Evolutionary conservation across 2,113 vertebrate genomes (phyloP).

Genomic region (Nesoenas mayeri): DNA sequence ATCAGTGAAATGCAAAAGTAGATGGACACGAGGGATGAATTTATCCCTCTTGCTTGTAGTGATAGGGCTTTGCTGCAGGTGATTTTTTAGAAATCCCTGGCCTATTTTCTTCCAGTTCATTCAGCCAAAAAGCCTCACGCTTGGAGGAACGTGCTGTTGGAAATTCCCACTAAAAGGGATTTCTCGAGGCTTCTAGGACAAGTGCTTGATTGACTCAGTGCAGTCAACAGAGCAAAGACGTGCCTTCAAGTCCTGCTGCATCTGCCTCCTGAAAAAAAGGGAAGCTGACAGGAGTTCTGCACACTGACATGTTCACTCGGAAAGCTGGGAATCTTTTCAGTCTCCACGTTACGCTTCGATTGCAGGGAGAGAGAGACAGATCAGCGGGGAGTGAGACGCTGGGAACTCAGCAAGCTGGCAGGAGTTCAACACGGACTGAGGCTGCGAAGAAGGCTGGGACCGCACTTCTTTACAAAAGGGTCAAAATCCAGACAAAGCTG

Average conservation of each 20-base stretch:
- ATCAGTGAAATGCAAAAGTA: not conserved
- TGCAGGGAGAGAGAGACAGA: not conserved
- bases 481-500: not conserved
- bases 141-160: not conserved
- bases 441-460: not conserved
- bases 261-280: not conserved
- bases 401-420: not conserved
- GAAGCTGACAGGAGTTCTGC: slow-evolving; percentile 24
- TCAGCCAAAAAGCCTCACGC: not conserved
- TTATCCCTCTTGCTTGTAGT: not conserved
- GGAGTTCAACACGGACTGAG: not conserved
- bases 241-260: not conserved
- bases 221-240: slow-evolving; percentile 15
- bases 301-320: not conserved
- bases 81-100: not conserved
- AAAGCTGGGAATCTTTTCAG: slow-evolving; percentile 28
- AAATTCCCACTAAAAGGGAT: slow-evolving; percentile 23
- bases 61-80: slow-evolving; percentile 17
- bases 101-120: not conserved
- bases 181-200: slow-evolving; percentile 17
- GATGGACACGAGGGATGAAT: not conserved
- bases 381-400: not conserved
- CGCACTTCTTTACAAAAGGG: not conserved
- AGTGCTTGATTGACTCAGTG: not conserved
- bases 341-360: not conserved